phyloP scores from a whole-genome alignment of 1,140 invertebrate genomes.

The Drosophila kanapiae region DNA sequence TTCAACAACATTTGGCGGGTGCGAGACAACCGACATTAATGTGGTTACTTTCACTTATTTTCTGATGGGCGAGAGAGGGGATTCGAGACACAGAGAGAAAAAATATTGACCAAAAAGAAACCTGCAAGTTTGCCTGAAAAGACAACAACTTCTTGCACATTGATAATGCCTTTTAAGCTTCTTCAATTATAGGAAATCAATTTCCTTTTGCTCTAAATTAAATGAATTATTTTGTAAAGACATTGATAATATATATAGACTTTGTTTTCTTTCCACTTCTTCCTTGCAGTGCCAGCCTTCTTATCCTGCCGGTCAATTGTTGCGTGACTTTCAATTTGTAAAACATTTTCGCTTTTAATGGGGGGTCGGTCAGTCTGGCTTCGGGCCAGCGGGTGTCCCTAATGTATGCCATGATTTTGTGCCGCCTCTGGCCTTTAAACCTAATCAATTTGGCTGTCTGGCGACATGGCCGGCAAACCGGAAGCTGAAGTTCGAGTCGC shows the following conservation, averaged over 20 bases:
- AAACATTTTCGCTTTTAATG: conserved; percentile 59
- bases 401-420: conserved; percentile 76
- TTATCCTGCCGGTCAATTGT: conserved; percentile 58
- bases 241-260: not conserved
- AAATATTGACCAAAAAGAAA: too few species aligned
- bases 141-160: too few species aligned
- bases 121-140: too few species aligned
- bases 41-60: conserved; percentile 55
- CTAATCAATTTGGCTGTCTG: conserved; percentile 80
- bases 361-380: not conserved
- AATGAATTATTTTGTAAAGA: not conserved
- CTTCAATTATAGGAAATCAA: not conserved
- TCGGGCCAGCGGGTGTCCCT: conserved; percentile 16
- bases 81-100: not conserved
- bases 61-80: not conserved
- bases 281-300: not conserved
- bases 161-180: too few species aligned
- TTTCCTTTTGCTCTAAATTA: not conserved
- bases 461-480: conserved; percentile 61
- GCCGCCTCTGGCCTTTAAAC: conserved; percentile 46
- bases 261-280: not conserved
- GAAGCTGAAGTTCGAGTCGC: conserved; percentile 41
- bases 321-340: conserved; percentile 81
- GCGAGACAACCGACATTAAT: conserved; percentile 72
- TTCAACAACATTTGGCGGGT: conserved; percentile 79